Conservation (phyloP, 1,140 invertebrate genomes). For the Charaxes varanes region DNA sequence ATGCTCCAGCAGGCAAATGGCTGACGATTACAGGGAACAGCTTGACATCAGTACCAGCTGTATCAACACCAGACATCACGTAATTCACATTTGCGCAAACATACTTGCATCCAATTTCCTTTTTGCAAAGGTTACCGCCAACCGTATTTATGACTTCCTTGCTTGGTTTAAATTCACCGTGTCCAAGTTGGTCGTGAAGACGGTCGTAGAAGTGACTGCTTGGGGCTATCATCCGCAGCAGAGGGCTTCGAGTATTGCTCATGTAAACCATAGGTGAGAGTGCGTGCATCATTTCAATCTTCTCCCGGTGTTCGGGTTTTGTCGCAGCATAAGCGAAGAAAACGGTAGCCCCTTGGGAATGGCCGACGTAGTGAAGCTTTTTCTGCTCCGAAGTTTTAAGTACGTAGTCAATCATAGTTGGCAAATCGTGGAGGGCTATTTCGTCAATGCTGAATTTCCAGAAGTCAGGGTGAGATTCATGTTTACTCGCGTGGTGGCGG, state of each 20-base stretch:
- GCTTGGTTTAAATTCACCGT: conserved; percentile 75
- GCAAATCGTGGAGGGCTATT: conserved; percentile 83
- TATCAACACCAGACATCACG: conserved; percentile 74
- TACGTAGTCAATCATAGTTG: conserved; percentile 82
- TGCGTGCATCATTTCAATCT: conserved; percentile 78
- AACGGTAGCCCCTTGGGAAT: conserved; percentile 69
- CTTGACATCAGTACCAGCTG: conserved; percentile 66
- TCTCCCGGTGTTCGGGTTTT: conserved; percentile 78
- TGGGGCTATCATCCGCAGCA: conserved; percentile 64
- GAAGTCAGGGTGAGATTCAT: conserved; percentile 60
- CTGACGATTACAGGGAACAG: conserved; percentile 81
- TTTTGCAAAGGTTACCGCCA: conserved; percentile 73
- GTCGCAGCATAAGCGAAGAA: conserved; percentile 74
- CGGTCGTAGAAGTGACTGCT: conserved; percentile 74
- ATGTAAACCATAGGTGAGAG: conserved; percentile 81
- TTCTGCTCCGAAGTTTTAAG: conserved; percentile 70
- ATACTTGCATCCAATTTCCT: conserved; percentile 61
- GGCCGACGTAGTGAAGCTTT: conserved; percentile 79
- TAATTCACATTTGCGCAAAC: conserved; percentile 78
- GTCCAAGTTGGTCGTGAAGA: conserved; percentile 75
- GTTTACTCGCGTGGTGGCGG: conserved; percentile 72
- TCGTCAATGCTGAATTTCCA: conserved; percentile 80
- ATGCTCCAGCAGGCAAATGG: conserved; percentile 87
- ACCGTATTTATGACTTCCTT: conserved; percentile 67
- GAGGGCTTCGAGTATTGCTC: conserved; percentile 75